Evolutionary conservation across 1,140 invertebrate genomes (phyloP), one percentile per base, ranked within the genome.

Genomic region (Ostrea denselamellosa): DNA sequence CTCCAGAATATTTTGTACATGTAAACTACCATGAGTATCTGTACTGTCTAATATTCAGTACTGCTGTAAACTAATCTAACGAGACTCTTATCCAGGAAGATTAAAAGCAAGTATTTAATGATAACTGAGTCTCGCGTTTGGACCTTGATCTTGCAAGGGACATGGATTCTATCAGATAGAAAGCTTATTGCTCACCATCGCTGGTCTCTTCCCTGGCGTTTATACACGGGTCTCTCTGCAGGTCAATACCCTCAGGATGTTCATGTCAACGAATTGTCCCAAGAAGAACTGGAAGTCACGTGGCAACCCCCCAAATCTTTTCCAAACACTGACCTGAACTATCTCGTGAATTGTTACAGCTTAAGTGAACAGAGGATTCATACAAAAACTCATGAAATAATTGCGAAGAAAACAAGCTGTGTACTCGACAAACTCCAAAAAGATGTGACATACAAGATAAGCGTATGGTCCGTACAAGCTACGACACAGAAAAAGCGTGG

Each of bases 351-450:
- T 25, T 77, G 68, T 10, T 77, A 77, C 14, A 77, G 25, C 7
- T 22, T 77, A 28, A 25, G 28, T 77, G 68, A 77, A 10, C 68
- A 77, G 28, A 77, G 28, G 68, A 17, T 77, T 28, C 68, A 77
- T 77, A 77, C 68, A 28, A 77, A 77, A 77, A 77, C 25, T 17
- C 68, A 77, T 10, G 68, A 77, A 77, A 12, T 77, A 22, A 77
- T 77, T 77, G 68, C 68, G 1, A 25, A 77, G 22, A 44, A 22
- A 77, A 77, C 28, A 14, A 77, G 25, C 12, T 77, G 68, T 77
- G 68, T 77, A 14, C 68, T 77, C 68, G 68, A 77, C 14, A 12
- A 77, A 28, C 22, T 77, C 12, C 22, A 77, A 77, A 77, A 77
- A 34, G 68, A 77, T 5, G 68, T 77, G 25, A 77, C 22, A 9